phyloP scores from a whole-genome alignment of 2,888 invertebrate species.

The Caenorhabditis virilis region DNA sequence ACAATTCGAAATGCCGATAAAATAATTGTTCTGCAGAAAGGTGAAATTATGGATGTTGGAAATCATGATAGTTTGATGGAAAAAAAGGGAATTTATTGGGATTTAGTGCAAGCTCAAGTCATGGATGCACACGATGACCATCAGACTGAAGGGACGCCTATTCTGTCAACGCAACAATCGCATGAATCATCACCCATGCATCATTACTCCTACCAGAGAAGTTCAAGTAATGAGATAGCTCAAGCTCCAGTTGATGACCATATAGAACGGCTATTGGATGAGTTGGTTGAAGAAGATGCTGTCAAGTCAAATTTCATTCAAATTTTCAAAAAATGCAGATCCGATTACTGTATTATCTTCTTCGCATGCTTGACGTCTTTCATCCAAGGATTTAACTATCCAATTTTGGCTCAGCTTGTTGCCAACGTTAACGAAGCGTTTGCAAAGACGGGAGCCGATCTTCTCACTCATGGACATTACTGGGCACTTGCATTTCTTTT shows the following conservation, averaged over 20 bases:
- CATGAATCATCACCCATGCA: too few relatives aligned
- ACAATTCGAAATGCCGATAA: conserved; percentile 71
- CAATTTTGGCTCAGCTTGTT: conserved; percentile 16
- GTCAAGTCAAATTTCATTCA: conserved; percentile 17
- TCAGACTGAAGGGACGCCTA: conserved; percentile 7
- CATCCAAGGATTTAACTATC: conserved; percentile 24
- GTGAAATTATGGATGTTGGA: conserved; percentile 76
- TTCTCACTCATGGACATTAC: conserved; percentile 67
- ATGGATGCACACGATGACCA: conserved; percentile 41
- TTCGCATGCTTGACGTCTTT: conserved; percentile 15
- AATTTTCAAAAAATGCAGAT: conserved; percentile 22
- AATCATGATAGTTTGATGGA: conserved; percentile 77
- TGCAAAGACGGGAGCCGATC: conserved; percentile 56
- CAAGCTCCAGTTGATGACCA: conserved; percentile 10
- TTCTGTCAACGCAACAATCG: too few relatives aligned
- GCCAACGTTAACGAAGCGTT: conserved; percentile 17
- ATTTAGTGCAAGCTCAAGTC: conserved; percentile 69
- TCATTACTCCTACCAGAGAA: conserved; percentile 17
- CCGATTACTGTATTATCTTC: conserved; percentile 13
- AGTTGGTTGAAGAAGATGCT: conserved; percentile 20
- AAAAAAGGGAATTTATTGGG: conserved; percentile 76
- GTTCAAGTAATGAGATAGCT: conserved; percentile 13
- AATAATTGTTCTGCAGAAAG: conserved; percentile 70
- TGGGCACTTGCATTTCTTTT: conserved; percentile 70
- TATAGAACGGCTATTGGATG: conserved; percentile 26